Conservation (phyloP, 2,888 invertebrate species). For the Chrysolina oricalcia region DNA sequence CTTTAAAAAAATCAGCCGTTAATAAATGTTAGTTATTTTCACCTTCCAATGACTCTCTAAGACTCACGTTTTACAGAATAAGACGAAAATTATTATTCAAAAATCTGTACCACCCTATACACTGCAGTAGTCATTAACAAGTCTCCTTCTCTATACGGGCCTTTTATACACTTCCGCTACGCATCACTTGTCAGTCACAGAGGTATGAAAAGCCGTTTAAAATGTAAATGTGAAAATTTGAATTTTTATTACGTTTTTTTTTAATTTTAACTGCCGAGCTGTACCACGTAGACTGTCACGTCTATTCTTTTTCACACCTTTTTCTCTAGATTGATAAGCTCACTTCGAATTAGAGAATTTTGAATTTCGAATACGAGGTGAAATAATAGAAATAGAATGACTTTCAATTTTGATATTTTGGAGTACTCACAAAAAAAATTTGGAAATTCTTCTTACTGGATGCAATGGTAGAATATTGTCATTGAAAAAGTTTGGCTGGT, state of each 20-base stretch:
- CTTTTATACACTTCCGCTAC: conserved; percentile 33
- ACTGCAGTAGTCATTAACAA: not conserved
- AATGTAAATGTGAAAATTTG: conserved; percentile 70
- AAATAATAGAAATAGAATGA: not conserved
- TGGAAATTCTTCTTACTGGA: too few relatives aligned
- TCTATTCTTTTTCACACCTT: conserved; percentile 37
- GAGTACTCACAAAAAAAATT: too few relatives aligned
- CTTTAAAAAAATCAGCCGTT: too few relatives aligned
- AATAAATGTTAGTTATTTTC: too few relatives aligned
- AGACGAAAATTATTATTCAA: not conserved
- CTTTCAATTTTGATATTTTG: not conserved
- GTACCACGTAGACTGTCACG: conserved; percentile 40
- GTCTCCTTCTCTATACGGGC: conserved; percentile 14
- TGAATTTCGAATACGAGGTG: not conserved
- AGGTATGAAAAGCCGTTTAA: conserved; percentile 68
- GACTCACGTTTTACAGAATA: too few relatives aligned
- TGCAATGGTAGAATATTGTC: too few relatives aligned
- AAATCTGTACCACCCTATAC: not conserved
- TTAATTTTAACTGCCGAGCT: conserved; percentile 47
- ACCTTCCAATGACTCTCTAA: too few relatives aligned
- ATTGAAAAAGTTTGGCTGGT: too few relatives aligned
- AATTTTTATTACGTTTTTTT: conserved; percentile 68
- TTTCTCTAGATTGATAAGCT: conserved; percentile 39
- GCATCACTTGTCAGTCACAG: conserved; percentile 41
- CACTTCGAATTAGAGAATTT: conserved; percentile 28